Conservation (phyloP, 2,797 vertebrate genomes). For the Fratercula arctica region DNA sequence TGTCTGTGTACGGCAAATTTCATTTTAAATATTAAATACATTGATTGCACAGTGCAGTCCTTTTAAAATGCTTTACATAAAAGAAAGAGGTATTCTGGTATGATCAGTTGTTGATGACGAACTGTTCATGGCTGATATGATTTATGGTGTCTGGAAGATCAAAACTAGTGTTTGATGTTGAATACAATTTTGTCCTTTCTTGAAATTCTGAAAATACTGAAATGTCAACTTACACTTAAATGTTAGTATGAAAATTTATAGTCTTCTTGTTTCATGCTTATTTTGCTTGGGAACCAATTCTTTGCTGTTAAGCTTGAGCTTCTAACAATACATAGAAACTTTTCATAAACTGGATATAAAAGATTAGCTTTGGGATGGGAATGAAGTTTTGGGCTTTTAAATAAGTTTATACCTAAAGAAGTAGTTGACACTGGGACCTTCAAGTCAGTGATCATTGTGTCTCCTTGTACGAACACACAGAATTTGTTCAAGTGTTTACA, state of each 20-base stretch:
- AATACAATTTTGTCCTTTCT: conserved; percentile 2
- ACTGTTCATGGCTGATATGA: neutral
- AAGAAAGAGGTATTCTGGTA: neutral
- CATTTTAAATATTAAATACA: neutral
- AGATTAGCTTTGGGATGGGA: neutral
- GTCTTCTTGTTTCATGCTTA: neutral
- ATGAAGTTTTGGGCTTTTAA: neutral
- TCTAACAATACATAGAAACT: neutral
- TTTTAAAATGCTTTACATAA: neutral
- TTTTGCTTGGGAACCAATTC: neutral
- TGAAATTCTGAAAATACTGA: neutral
- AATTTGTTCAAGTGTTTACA: neutral
- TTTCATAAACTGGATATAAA: neutral
- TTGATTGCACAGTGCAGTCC: neutral
- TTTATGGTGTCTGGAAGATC: neutral
- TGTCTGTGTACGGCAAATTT: neutral
- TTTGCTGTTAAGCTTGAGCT: neutral
- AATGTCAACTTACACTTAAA: neutral
- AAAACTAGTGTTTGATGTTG: conserved; percentile 3
- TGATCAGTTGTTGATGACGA: neutral
- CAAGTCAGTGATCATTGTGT: neutral
- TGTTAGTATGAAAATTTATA: neutral
- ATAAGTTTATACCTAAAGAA: neutral
- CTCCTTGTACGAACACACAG: neutral
- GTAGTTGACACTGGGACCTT: neutral